A percentile compares a stretch with the other conserved stretches of the same genome.
Conservation (phyloP, 1,140 invertebrate genomes). For the Orussus abietinus region DNA sequence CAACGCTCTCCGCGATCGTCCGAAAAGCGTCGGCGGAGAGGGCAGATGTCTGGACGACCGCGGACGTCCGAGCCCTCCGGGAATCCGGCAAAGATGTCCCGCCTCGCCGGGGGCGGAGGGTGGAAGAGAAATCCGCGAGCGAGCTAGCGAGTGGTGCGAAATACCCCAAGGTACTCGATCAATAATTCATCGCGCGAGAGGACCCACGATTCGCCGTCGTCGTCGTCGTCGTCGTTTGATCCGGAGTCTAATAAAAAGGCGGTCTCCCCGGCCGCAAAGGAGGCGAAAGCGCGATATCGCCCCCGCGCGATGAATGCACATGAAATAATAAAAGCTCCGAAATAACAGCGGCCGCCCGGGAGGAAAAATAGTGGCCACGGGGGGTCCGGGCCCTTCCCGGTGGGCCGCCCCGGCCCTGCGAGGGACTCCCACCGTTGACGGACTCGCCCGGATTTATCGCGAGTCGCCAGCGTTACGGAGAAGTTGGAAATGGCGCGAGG, state of each 20-base stretch:
- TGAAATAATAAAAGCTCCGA: slow-evolving; percentile 48
- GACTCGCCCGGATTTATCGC: slow-evolving; percentile 50
- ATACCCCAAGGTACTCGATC: slow-evolving; percentile 16
- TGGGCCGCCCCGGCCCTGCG: slow-evolving; percentile 16
- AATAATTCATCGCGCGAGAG: slow-evolving; percentile 30
- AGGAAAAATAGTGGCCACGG: slow-evolving; percentile 25
- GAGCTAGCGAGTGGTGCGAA: no score
- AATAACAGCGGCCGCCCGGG: slow-evolving; percentile 24
- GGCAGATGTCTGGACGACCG: no score
- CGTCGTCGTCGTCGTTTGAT: slow-evolving; percentile 11
- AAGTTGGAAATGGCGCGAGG: slow-evolving; percentile 50
- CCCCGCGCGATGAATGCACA: slow-evolving; percentile 46
- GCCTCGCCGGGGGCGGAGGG: no score
- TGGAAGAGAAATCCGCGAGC: no score
- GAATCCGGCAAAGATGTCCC: no score
- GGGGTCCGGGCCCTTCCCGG: slow-evolving; percentile 33
- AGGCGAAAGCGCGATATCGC: slow-evolving; percentile 37
- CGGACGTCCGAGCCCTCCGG: no score
- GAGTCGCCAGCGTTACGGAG: slow-evolving; percentile 47
- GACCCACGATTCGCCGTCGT: no score
- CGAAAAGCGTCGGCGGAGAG: no score
- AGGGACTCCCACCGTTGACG: no score
- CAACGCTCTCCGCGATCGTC: no score
- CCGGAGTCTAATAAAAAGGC: slow-evolving; percentile 14
- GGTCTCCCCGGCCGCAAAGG: slow-evolving; percentile 17